Evolutionary conservation across 2,797 vertebrate genomes (phyloP).

Genomic region (Dipus sagitta): DNA sequence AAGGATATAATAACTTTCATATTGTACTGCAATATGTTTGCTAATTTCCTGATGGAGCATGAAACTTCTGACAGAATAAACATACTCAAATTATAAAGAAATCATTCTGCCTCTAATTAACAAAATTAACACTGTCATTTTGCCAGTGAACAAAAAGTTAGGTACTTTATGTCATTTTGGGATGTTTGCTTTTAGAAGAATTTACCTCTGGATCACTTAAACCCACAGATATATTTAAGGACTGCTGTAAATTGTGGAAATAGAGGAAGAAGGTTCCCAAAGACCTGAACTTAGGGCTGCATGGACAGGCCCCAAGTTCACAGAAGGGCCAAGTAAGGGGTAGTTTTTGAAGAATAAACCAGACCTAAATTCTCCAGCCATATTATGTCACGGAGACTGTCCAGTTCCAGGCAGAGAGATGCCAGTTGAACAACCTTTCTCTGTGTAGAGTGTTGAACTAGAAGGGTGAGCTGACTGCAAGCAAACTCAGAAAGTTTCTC

Average conservation of each 20-base stretch:
- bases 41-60: neutral
- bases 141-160: neutral
- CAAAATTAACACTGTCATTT: neutral
- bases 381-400: neutral
- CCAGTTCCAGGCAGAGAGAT: neutral
- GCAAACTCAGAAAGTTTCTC: neutral
- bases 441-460: neutral
- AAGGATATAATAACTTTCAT: neutral
- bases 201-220: constrained; percentile 16
- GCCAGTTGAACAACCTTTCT: neutral
- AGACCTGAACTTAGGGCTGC: neutral
- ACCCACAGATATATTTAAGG: neutral
- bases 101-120: constrained; percentile 2
- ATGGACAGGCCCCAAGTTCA: neutral
- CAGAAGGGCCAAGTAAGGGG: neutral
- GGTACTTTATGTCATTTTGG: neutral
- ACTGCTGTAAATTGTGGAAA: neutral
- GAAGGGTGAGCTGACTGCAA: neutral
- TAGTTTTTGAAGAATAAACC: neutral
- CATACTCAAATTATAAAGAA: neutral
- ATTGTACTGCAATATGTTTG: neutral
- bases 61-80: constrained; percentile 27
- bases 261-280: neutral
- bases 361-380: neutral
- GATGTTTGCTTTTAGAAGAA: neutral